These are phyloP conservation scores for Meles meles DNA, from an alignment of 2,113 vertebrate species.

Conservation along the genomic window DNA sequence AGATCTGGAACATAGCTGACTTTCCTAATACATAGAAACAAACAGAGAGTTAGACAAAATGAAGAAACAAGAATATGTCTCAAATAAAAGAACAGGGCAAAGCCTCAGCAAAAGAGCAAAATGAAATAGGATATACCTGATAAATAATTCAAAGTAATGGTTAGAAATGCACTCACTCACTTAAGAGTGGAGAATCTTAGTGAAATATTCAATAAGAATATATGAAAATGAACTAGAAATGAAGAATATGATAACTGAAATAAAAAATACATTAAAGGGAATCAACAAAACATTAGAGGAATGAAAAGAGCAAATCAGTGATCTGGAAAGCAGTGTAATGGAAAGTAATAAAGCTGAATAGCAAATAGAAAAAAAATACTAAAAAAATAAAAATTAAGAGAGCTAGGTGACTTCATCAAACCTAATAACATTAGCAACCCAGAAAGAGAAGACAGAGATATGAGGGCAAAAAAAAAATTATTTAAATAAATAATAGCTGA, in stretches of 20 bases:
- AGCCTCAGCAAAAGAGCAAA: not conserved
- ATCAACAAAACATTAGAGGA: not conserved
- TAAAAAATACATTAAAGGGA: not conserved
- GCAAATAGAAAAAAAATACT: not conserved
- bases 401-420: not conserved
- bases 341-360: not conserved
- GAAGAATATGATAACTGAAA: not conserved
- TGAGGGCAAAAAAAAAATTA: not conserved
- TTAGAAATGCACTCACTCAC: not conserved
- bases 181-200: not conserved
- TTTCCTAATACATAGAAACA: not conserved
- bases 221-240: not conserved
- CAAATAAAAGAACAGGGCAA: not conserved
- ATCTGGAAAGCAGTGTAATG: not conserved
- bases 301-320: not conserved
- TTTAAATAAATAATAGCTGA: not conserved
- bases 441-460: not conserved
- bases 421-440: not conserved
- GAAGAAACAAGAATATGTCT: not conserved
- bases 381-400: not conserved
- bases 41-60: not conserved
- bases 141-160: not conserved
- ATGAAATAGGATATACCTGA: not conserved
- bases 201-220: not conserved
- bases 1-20: not conserved